A percentile compares a stretch with the other conserved stretches of the same genome.
phyloP scores from a whole-genome alignment of 2,113 vertebrate species.

The Ictidomys tridecemlineatus region DNA sequence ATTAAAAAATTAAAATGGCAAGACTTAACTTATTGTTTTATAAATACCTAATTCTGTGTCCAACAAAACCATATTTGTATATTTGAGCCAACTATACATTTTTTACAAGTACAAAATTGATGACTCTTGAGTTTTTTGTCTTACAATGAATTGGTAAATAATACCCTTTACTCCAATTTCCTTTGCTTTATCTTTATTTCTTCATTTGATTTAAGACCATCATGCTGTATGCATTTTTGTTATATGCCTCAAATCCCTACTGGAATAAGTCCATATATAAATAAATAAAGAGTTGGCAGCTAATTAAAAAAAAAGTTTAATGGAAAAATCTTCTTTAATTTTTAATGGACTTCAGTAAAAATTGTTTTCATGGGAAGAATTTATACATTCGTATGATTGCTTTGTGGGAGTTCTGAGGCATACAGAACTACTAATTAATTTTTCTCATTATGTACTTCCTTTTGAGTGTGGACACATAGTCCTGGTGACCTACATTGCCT shows the following conservation, averaged over 20 bases:
- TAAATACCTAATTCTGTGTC: slow-evolving; percentile 44
- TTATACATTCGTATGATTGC: slow-evolving; percentile 59
- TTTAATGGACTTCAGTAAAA: slow-evolving; percentile 75
- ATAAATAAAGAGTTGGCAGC: slow-evolving; percentile 57
- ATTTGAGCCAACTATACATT: slow-evolving; percentile 37
- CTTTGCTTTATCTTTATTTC: slow-evolving; percentile 45
- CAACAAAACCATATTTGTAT: neutral
- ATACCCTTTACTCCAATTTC: neutral
- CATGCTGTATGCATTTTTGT: slow-evolving; percentile 38
- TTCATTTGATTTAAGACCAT: slow-evolving; percentile 62
- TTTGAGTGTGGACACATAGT: neutral
- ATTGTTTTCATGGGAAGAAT: slow-evolving; percentile 68
- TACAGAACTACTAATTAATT: slow-evolving; percentile 63
- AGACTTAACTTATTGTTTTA: slow-evolving; percentile 15
- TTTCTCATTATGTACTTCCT: slow-evolving; percentile 25
- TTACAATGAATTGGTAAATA: neutral
- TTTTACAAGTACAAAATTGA: neutral
- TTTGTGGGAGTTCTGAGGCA: slow-evolving; percentile 49
- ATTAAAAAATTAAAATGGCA: neutral
- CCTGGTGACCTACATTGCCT: neutral
- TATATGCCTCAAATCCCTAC: slow-evolving; percentile 57
- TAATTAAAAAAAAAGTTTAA: slow-evolving; percentile 72
- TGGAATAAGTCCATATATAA: slow-evolving; percentile 59
- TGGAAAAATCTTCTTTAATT: slow-evolving; percentile 74
- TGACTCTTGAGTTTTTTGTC: neutral